Evolutionary conservation across 2,113 vertebrate species (phyloP).

Genomic region (Semicossyphus pulcher): DNA sequence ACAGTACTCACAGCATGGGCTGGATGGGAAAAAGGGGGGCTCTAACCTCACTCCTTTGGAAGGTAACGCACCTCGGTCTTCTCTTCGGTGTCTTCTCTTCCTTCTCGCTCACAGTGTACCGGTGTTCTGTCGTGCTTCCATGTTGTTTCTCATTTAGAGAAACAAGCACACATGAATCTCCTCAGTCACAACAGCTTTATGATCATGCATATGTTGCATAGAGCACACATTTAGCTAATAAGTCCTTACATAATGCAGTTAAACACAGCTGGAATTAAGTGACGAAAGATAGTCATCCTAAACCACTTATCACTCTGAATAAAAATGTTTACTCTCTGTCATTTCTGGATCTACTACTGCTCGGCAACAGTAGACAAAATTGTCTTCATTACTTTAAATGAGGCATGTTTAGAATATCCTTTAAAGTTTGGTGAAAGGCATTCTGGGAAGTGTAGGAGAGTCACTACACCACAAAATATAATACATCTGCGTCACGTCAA

Average conservation of each 20-base stretch:
- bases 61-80: conserved; percentile 88
- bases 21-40: conserved; percentile 99
- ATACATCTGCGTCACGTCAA: too few relatives aligned
- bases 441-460: conserved; percentile 12
- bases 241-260: too few relatives aligned
- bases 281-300: too few relatives aligned
- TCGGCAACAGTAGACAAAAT: too few relatives aligned
- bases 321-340: too few relatives aligned
- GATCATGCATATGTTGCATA: background rate
- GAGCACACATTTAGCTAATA: too few relatives aligned
- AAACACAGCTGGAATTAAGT: too few relatives aligned
- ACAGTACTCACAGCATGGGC: conserved; percentile 99
- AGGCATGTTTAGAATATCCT: background rate
- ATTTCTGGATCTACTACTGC: too few relatives aligned
- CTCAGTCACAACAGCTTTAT: conserved; percentile 43
- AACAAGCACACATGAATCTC: conserved; percentile 36
- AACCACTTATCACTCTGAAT: too few relatives aligned
- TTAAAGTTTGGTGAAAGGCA: background rate
- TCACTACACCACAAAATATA: too few relatives aligned
- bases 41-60: conserved; percentile 99
- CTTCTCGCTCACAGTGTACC: conserved; percentile 49
- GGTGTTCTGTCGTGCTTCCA: conserved; percentile 1
- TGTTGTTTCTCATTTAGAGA: conserved; percentile 22
- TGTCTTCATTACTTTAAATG: too few relatives aligned
- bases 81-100: conserved; percentile 54